A percentile compares a stretch with the other conserved stretches of the same genome.
phyloP scores from a whole-genome alignment of 2,797 vertebrate genomes.

The Helostoma temminkii region DNA sequence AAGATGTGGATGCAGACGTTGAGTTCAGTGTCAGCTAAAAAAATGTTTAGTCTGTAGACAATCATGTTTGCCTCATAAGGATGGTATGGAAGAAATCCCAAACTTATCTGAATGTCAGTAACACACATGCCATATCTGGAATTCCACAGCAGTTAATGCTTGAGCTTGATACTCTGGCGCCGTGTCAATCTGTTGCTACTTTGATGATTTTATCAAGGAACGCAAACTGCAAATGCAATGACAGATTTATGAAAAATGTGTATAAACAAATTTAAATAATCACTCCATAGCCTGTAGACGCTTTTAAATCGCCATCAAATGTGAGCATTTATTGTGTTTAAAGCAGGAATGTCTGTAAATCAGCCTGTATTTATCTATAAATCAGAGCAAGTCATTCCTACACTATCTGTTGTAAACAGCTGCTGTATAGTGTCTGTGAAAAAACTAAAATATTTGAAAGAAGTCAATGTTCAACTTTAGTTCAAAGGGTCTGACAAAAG shows the following conservation, averaged over 20 bases:
- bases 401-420: not conserved
- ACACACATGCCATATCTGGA: not conserved
- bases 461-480: no score
- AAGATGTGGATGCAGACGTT: not conserved
- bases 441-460: no score
- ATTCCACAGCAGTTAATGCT: not conserved
- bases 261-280: not conserved
- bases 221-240: no score
- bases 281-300: no score
- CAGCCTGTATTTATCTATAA: not conserved
- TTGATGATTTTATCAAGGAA: not conserved
- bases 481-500: no score
- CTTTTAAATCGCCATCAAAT: not conserved
- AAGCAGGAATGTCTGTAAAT: not conserved
- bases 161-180: not conserved
- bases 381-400: not conserved
- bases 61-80: not conserved
- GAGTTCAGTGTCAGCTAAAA: not conserved
- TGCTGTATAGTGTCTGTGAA: not conserved
- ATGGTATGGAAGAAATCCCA: not conserved
- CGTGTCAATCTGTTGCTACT: not conserved
- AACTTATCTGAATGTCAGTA: not conserved
- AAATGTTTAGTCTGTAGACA: not conserved
- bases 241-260: not conserved
- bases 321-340: not conserved